Evolutionary conservation across 2,113 vertebrate species (phyloP).

Genomic region (Ploceus nigricollis): DNA sequence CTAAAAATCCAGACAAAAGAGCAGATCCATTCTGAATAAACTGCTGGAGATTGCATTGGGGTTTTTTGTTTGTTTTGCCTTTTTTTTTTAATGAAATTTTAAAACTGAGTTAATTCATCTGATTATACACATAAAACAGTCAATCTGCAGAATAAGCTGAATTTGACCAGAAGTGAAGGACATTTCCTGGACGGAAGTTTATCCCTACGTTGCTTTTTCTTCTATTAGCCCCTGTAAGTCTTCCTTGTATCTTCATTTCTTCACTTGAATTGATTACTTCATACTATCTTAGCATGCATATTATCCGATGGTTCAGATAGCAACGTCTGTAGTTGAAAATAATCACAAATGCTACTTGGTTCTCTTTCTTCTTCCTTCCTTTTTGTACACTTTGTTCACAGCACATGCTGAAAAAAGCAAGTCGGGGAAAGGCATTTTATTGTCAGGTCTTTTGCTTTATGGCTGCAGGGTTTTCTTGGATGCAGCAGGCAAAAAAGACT

Average conservation of each 20-base stretch:
- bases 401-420: background rate
- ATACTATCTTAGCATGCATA: background rate
- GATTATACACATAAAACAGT: background rate
- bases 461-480: background rate
- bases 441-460: background rate
- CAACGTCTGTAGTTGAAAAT: background rate
- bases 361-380: background rate
- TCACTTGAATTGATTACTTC: background rate
- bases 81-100: background rate
- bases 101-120: background rate
- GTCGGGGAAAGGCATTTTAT: background rate
- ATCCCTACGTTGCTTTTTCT: background rate
- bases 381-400: background rate
- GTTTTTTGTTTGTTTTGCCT: accelerated
- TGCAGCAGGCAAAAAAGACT: background rate
- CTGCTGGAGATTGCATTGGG: background rate
- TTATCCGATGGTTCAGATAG: background rate
- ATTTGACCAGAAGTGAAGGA: background rate
- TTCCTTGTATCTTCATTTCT: background rate
- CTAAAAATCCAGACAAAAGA: background rate
- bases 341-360: background rate
- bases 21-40: background rate
- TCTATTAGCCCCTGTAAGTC: background rate
- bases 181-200: background rate
- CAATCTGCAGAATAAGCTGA: background rate